Evolutionary conservation across 2,113 vertebrate genomes (phyloP), one percentile per base, ranked within the genome.

Genomic region (Jacana jacana): DNA sequence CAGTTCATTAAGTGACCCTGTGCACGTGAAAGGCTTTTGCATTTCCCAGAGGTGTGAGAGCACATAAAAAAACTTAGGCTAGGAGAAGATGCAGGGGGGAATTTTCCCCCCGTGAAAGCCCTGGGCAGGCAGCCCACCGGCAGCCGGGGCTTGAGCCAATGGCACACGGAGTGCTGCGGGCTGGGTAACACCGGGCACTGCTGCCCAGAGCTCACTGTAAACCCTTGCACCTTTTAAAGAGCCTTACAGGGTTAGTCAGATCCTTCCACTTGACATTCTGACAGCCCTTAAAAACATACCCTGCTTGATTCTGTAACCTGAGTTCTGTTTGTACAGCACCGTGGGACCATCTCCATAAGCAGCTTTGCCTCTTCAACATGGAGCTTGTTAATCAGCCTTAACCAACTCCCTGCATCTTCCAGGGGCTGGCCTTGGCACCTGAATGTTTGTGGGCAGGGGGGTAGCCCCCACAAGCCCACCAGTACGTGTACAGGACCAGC

Each of bases 201-300:
- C 61, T 17, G 42, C 37, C 40, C 31, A 2, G 9, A 8, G 33
- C 1, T 0, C 33, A 4, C 1, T 4, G 4, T 9, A 20, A 65
- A 24, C 27, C 8, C 55, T 6, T 4, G 9, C 55, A 18, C 25
- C 35, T 27, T 14, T 5, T 11, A 3, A 10, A 49, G 81, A 44
- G 16, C 19, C 37, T 79, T 10, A 39, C 31, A 9, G 69, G 6
- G 5, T 37, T 16, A 10, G 17, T 2, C n/a, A 13, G 52, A 10
- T 11, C 51, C 46, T 40, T 78, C n/a, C 60, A 28, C 28, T 0
- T 18, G 30, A 28, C 3, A 0, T 1, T 1, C 2, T 4, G 31
- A 11, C 46, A 82, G 65, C 51, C 65, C 44, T 35, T 9, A 20
- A 31, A 57, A 78, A 71, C n/a, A 20, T 4, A 30, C 22, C 39